Conservation (phyloP, 2,797 vertebrate species). For the Smutsia gigantea region DNA sequence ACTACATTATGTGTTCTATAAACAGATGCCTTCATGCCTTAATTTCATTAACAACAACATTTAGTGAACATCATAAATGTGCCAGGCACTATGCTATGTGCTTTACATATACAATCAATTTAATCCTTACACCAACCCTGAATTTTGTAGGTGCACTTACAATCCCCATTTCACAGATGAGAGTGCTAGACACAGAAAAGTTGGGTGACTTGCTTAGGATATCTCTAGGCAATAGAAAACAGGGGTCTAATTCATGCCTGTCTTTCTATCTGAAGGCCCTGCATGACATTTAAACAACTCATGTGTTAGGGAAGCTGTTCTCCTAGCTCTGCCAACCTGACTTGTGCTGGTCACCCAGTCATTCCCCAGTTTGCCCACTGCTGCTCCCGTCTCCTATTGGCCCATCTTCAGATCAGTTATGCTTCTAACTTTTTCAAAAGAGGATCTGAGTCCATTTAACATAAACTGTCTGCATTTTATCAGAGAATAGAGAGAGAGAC, state of each 20-base stretch:
- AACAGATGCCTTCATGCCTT: not conserved
- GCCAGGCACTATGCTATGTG: not conserved
- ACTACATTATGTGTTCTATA: not conserved
- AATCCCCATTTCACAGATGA: not conserved
- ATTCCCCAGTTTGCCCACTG: not conserved
- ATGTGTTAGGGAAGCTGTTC: not conserved
- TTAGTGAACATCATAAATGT: not conserved
- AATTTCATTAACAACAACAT: not conserved
- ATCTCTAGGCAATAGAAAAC: not conserved
- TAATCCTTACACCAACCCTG: not conserved
- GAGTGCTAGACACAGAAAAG: not conserved
- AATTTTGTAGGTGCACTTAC: not conserved
- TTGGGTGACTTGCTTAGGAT: not conserved
- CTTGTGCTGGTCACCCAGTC: rapidly evolving
- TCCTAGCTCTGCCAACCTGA: not conserved
- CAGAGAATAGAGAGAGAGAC: not conserved
- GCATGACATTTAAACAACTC: not conserved
- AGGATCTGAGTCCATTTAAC: not conserved
- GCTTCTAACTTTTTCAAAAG: not conserved
- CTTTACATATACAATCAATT: not conserved
- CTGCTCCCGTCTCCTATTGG: not conserved
- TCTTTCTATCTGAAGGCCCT: not conserved
- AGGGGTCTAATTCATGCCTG: not conserved
- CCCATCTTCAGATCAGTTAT: not conserved
- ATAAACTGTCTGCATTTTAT: not conserved